Percentiles rank a stretch among this genome's conserved stretches.
Evolutionary conservation across 2,797 vertebrate genomes (phyloP).

Genomic region (Diplodus puntazzo): DNA sequence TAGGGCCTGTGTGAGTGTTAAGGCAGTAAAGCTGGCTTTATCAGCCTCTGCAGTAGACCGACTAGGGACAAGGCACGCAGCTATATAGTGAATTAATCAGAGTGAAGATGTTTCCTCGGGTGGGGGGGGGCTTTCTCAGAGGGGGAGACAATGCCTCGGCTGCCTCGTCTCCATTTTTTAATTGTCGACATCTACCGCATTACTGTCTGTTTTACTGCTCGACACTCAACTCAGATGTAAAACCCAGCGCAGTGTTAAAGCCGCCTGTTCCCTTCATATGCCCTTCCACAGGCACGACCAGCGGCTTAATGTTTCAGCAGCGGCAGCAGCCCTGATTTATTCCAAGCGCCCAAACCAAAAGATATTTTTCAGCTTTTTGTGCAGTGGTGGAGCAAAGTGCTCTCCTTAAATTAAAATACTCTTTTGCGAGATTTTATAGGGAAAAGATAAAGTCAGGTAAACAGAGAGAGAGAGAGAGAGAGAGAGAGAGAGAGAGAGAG

Average conservation of each 20-base stretch:
- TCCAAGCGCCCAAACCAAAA: constrained; percentile 12
- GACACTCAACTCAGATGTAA: constrained; percentile 4
- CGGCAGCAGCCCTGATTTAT: constrained; percentile 35
- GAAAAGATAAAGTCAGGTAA: constrained; percentile 35
- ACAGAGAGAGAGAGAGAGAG: constrained; percentile 15
- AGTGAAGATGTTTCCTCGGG: constrained; percentile 56
- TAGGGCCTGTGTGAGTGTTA: neutral
- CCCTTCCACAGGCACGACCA: neutral
- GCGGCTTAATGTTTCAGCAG: constrained; percentile 25
- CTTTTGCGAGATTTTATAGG: constrained; percentile 28
- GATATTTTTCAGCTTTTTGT: constrained; percentile 26
- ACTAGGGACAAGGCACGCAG: constrained; percentile 50
- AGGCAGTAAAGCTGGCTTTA: constrained; percentile 43
- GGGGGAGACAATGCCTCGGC: constrained; percentile 45
- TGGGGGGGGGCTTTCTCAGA: constrained; percentile 32
- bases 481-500: too few species aligned
- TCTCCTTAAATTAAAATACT: constrained; percentile 46
- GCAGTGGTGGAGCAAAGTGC: constrained; percentile 16
- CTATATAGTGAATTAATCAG: constrained; percentile 63
- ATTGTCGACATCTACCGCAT: constrained; percentile 30
- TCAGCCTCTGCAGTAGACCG: constrained; percentile 54
- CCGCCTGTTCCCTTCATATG: constrained; percentile 16
- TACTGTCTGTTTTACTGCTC: constrained; percentile 33
- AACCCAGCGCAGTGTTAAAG: constrained; percentile 8
- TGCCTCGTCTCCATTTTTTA: constrained; percentile 33